Percentiles rank a stretch among this genome's conserved stretches.
Evolutionary conservation across 2,113 vertebrate species (phyloP).

Genomic region (Polypterus bichir): DNA sequence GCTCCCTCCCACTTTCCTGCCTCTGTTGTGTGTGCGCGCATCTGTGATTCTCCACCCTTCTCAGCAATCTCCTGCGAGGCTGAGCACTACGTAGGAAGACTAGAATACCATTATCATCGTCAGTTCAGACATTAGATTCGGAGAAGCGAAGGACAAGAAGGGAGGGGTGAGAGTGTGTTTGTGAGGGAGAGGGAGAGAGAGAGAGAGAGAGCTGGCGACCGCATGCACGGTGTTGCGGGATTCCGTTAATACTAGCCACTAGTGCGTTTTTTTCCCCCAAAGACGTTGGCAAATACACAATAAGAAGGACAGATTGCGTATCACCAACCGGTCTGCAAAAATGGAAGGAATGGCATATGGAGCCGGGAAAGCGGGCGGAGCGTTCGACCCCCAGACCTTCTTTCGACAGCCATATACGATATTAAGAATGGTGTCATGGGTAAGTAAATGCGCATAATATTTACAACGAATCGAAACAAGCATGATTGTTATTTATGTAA

Average conservation of each 20-base stretch:
- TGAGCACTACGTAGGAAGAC: not conserved
- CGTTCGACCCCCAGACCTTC: constrained; percentile 82
- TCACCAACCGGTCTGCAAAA: constrained; percentile 21
- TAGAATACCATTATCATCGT: not conserved
- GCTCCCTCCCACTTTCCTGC: not conserved
- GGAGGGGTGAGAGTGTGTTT: not conserved
- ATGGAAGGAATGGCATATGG: constrained; percentile 87
- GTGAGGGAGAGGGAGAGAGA: constrained; percentile 4
- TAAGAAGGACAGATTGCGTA: too few species aligned
- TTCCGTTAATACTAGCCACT: too few species aligned
- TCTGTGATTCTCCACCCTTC: too few species aligned
- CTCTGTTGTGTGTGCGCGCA: not conserved
- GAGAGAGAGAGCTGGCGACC: not conserved
- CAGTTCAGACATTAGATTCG: not conserved
- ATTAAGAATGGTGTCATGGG: constrained; percentile 80
- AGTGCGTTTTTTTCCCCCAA: too few species aligned
- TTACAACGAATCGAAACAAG: too few species aligned
- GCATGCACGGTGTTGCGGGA: too few species aligned
- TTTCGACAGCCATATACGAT: constrained; percentile 80
- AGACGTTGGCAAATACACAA: too few species aligned
- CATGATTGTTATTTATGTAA: too few species aligned
- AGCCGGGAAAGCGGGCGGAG: constrained; percentile 84
- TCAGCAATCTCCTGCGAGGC: not conserved
- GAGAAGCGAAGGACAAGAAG: not conserved
- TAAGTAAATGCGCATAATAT: constrained; percentile 40